These are phyloP conservation scores for Chaetoderma sp. DNA, from an alignment of 2,888 invertebrate species.

Conservation along the genomic window DNA sequence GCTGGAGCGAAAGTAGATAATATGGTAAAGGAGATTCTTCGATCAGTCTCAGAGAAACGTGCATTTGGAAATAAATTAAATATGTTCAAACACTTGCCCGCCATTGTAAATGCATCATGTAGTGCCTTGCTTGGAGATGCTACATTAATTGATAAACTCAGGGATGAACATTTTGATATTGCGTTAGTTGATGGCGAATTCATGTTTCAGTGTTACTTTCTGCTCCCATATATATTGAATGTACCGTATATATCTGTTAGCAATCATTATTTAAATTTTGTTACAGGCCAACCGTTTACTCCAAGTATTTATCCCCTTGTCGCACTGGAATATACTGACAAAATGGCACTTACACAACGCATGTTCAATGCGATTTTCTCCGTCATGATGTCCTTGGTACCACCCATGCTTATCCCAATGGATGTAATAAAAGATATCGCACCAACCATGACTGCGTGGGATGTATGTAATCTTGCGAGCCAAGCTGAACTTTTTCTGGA, in stretches of 20 bases:
- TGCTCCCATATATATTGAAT: conserved; percentile 15
- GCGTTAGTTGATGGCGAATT: conserved; percentile 17
- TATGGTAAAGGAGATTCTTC: too few species aligned
- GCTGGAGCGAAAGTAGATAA: too few species aligned
- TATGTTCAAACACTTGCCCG: too few species aligned
- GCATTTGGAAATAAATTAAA: too few species aligned
- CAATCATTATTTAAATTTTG: neutral
- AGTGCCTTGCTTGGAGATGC: neutral
- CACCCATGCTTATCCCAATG: neutral
- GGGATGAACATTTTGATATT: conserved; percentile 13
- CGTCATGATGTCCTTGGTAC: neutral
- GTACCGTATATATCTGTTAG: conserved; percentile 21
- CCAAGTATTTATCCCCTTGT: neutral
- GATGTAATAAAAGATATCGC: conserved; percentile 34
- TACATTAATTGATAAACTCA: neutral
- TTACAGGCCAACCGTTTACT: neutral
- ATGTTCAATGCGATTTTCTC: neutral
- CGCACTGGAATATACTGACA: neutral
- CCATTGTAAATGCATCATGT: neutral
- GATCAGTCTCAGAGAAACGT: too few species aligned
- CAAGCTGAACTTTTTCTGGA: conserved; percentile 31
- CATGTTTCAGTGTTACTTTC: neutral
- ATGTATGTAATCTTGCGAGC: conserved; percentile 23
- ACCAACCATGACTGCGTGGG: conserved; percentile 34
- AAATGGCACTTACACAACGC: neutral